These are phyloP conservation scores for Cryptotis parvus DNA, from an alignment of 2,113 vertebrate species.

Conservation along the genomic window DNA sequence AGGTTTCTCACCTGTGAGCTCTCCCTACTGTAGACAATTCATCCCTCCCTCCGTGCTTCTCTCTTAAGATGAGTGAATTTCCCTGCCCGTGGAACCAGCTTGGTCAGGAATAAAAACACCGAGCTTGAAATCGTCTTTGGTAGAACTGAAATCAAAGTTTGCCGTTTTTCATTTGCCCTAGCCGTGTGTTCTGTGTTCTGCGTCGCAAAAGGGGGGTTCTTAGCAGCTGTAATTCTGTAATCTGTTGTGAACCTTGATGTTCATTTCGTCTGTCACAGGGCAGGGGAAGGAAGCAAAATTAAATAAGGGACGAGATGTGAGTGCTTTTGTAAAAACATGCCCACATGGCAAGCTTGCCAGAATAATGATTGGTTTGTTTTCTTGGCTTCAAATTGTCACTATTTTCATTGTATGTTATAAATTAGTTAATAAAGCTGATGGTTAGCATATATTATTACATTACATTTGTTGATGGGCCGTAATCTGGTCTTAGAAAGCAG, in stretches of 20 bases:
- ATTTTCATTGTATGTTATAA: constrained; percentile 47
- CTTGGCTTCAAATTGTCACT: constrained; percentile 11
- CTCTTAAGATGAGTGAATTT: not conserved
- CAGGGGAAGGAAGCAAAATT: not conserved
- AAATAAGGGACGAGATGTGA: not conserved
- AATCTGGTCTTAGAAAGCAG: constrained; percentile 45
- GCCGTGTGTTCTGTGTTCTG: not conserved
- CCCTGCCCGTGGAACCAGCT: not conserved
- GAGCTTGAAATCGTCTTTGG: constrained; percentile 35
- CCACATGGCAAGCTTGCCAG: not conserved
- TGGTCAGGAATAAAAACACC: constrained; percentile 2
- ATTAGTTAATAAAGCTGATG: constrained; percentile 30
- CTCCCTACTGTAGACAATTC: not conserved
- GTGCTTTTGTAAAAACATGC: not conserved
- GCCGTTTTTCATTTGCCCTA: not conserved
- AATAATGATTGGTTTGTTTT: constrained; percentile 24
- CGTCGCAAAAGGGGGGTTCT: constrained; percentile 37
- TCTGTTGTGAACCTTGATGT: not conserved
- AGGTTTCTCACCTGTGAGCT: constrained; percentile 35
- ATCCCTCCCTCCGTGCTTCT: not conserved
- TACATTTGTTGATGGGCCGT: not conserved
- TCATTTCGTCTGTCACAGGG: not conserved
- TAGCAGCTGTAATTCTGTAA: not conserved
- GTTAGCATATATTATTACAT: constrained; percentile 30
- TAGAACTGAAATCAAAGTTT: constrained; percentile 47